Base-by-base conservation (phyloP, 2,888 invertebrate genomes). In the Tromatobia lineatoria region DNA sequence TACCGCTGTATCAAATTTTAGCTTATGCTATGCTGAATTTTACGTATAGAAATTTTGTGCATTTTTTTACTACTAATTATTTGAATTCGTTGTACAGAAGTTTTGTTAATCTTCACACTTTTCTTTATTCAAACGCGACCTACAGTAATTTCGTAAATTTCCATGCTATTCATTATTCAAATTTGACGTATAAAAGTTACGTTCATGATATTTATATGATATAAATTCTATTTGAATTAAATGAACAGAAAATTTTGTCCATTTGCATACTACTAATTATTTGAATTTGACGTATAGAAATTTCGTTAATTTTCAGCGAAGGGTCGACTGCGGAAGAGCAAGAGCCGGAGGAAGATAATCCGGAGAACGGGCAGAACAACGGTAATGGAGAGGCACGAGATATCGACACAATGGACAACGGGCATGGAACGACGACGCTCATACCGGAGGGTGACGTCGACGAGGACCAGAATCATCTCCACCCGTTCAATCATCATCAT, bases 321-420 rank as follows among this genome's bases (percentile, higher is more conserved):
- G 93, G 93, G 87, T 92, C 93, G 70, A 88, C 90, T 80, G 85
- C 89, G 83, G 88, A 90, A 73, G 93, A 93, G 82, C 89, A 87
- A 75, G 91, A 88, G 42, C 90, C 86, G 70, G 93, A 93, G 73
- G 93, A 93, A 77, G 93, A 93, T 61, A 87, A 80, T 78, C 64
- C 83, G 54, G 77, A 84, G 13, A 87, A 80, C 70, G 88, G 84
- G 20, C 82, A 82, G 7, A 85, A 70, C 38, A 83, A 74, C 47
- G 88, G 86, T 57, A 86, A 87, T 75, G 84, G 85, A 2, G 87
- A 88, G 54, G 74, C 84, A 13, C 73, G 81, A 1, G 91, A 91
- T 1, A 50, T 82, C 70, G 88, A 90, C 77, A 85, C 88, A 50
- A 78, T 90, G 83, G 91, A 92, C 77, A 90, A 91, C 85, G 89